phyloP scores from a whole-genome alignment of 2,888 invertebrate genomes.

The Clistopyga incitator region DNA sequence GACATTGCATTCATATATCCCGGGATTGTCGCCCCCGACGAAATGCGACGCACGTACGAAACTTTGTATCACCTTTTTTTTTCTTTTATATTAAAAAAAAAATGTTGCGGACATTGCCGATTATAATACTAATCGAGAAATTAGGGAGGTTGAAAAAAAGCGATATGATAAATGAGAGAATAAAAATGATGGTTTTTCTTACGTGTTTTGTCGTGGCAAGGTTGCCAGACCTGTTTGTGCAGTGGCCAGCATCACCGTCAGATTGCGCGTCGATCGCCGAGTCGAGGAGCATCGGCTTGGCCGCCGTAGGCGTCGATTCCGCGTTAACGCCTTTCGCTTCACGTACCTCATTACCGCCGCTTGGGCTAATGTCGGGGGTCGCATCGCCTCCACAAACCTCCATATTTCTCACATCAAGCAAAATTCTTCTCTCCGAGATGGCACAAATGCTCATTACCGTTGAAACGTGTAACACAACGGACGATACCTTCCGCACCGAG shows the following conservation, averaged over 20 bases:
- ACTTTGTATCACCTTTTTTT: no score
- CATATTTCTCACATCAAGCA: constrained; percentile 78
- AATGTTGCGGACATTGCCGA: no score
- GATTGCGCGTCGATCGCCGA: constrained; percentile 76
- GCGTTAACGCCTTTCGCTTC: constrained; percentile 80
- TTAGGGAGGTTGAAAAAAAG: not conserved
- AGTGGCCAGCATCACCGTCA: constrained; percentile 76
- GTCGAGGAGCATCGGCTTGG: constrained; percentile 72
- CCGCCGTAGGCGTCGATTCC: constrained; percentile 81
- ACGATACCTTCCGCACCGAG: constrained; percentile 66
- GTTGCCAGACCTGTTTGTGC: constrained; percentile 73
- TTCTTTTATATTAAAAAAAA: no score
- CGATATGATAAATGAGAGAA: not conserved
- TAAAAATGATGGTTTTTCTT: constrained; percentile 63
- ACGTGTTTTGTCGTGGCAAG: constrained; percentile 72
- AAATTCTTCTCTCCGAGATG: constrained; percentile 74
- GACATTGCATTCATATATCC: no score
- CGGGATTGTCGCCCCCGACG: no score
- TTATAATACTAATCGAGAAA: no score
- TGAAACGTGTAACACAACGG: constrained; percentile 78
- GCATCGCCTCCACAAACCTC: constrained; percentile 73
- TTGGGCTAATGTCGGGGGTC: constrained; percentile 72
- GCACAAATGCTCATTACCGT: constrained; percentile 85
- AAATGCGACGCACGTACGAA: no score
- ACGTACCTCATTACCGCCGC: constrained; percentile 70